Evolutionary conservation across 2,797 vertebrate species (phyloP).

Genomic region (Apogon talboti): DNA sequence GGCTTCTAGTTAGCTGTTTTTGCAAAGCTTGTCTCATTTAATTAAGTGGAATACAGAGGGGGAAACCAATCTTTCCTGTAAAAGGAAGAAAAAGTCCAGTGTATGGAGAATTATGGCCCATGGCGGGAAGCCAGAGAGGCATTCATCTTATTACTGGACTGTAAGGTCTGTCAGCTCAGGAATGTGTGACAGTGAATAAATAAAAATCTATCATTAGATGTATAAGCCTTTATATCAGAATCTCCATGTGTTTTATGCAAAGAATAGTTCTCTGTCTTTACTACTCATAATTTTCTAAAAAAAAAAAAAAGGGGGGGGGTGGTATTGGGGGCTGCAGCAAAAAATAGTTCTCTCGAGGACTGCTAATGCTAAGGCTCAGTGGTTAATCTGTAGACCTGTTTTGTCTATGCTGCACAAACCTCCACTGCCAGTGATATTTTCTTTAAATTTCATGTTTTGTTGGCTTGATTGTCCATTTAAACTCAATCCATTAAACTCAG

Average conservation of each 20-base stretch:
- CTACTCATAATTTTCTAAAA: slow-evolving; percentile 2
- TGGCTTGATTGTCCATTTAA: not conserved
- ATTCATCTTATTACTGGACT: slow-evolving; percentile 46
- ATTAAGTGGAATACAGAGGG: slow-evolving; percentile 20
- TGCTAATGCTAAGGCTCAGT: too few species aligned
- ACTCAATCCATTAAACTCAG: not conserved
- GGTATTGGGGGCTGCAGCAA: not conserved
- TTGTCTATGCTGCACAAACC: too few species aligned
- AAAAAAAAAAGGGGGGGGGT: too few species aligned
- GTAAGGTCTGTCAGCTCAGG: slow-evolving; percentile 36
- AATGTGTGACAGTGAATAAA: slow-evolving; percentile 48
- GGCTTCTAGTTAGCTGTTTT: slow-evolving; percentile 19
- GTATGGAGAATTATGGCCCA: slow-evolving; percentile 36
- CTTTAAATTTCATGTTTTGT: not conserved
- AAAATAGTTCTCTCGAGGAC: not conserved
- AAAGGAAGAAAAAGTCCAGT: slow-evolving; percentile 19
- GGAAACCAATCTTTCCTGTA: slow-evolving; percentile 21
- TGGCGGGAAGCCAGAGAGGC: slow-evolving; percentile 58
- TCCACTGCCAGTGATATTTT: not conserved
- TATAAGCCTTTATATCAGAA: slow-evolving; percentile 4
- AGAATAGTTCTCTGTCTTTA: not conserved
- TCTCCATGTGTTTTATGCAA: slow-evolving; percentile 2
- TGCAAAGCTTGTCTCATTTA: slow-evolving; percentile 31
- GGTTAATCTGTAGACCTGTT: not conserved
- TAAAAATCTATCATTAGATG: slow-evolving; percentile 25